Evolutionary conservation across 1,140 invertebrate genomes (phyloP), one percentile per base, ranked within the genome.

Genomic region (Stegodyphus dumicola): DNA sequence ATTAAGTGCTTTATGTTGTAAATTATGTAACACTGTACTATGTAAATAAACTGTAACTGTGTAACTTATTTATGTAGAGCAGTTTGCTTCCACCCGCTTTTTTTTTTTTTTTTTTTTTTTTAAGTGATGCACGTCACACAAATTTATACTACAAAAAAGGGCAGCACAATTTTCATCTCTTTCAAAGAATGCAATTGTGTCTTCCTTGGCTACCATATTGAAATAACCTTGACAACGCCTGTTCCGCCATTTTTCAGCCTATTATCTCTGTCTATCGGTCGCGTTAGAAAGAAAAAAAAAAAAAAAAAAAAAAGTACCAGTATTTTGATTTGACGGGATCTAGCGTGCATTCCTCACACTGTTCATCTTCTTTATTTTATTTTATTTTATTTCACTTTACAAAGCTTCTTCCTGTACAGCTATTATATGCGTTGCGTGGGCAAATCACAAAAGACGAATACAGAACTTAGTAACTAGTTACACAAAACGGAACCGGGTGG

Each of bases 211-310:
- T 33, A 33, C 33, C 73, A 7, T 9, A 76, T 76, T 49, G 74
- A 65, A 77, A 77, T n/a, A 67, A 67, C 76, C 76, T 77, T 77
- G 76, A 77, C 76, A 77, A 77, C 76, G 76, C 76, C 76, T 77
- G 76, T 51, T 11, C 76, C 48, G 13, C 18, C 74, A 60, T 53
- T 77, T 66, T 77, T 13, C 15, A 77, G 48, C 56, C 76, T 65
- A 77, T 77, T 77, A 77, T 77, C 76, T 48, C 49, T 15, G 56
- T 33, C 56, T 60, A 66, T 77, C 64, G 33, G 54, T 53, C 74
- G 65, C 60, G 17, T 33, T 33, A 33, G 33, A 33, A 33, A 33
- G 3, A 33, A 33, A 33, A 33, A 33, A 33, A 1, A 1, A 33
- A 33, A 33, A 33, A 33, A 33, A 33, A 33, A 33, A 33, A 33